phyloP scores from a whole-genome alignment of 2,113 vertebrate species.

The Chloropsis hardwickii region DNA sequence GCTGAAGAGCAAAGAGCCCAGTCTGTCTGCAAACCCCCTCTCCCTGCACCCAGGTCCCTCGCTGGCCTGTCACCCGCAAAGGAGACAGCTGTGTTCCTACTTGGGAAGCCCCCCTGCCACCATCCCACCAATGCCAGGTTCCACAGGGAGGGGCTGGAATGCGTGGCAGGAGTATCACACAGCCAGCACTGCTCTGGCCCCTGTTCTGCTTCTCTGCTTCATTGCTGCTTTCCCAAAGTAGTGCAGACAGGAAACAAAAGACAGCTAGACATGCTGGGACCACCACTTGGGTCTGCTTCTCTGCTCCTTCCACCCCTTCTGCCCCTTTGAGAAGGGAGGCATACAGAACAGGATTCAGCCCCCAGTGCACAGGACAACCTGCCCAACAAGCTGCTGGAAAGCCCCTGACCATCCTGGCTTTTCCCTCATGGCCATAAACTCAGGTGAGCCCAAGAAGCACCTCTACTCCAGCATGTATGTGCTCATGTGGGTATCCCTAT shows the following conservation, averaged over 20 bases:
- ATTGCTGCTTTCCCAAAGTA: neutral
- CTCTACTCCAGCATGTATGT: accelerated
- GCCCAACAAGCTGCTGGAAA: neutral
- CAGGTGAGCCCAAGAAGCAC: neutral
- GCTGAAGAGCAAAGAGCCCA: neutral
- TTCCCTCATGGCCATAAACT: accelerated
- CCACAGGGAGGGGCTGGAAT: neutral
- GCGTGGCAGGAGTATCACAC: neutral
- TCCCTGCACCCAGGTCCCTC: neutral
- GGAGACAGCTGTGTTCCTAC: neutral
- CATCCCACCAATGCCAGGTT: neutral
- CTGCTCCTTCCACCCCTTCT: neutral
- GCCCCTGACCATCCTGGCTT: neutral
- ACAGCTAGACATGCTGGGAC: neutral
- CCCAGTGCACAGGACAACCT: neutral
- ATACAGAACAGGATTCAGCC: neutral
- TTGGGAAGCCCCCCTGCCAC: neutral
- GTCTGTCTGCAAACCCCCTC: neutral
- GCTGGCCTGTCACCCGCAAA: neutral
- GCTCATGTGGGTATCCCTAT: neutral
- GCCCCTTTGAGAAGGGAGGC: neutral
- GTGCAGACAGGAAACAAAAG: neutral
- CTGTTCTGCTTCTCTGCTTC: neutral
- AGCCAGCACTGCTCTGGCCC: neutral
- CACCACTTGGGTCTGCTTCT: neutral